Conservation (phyloP, 1,140 invertebrate species). For the Hirudo medicinalis region DNA sequence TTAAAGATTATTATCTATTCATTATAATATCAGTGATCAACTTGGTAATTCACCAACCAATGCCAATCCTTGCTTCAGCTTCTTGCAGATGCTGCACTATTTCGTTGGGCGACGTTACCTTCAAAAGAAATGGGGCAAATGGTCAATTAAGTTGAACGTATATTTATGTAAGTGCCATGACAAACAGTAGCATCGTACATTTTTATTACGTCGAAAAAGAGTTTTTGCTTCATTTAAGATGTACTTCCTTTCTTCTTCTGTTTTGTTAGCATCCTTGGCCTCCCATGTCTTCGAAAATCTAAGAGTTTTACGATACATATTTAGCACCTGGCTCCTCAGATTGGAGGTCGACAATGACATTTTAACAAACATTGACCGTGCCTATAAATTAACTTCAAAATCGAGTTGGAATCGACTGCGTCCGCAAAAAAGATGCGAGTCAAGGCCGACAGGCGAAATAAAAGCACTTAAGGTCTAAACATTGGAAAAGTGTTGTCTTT, state of each 20-base stretch:
- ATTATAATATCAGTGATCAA: background rate
- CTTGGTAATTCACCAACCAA: background rate
- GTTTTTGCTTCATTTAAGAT: background rate
- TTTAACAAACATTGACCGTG: too few species aligned
- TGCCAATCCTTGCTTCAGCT: conserved; percentile 6
- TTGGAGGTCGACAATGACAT: background rate
- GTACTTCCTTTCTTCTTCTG: conserved; percentile 1
- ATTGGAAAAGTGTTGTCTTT: too few species aligned
- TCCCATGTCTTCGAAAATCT: background rate
- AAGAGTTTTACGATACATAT: background rate
- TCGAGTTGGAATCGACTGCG: too few species aligned
- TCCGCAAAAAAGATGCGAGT: too few species aligned
- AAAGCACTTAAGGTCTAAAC: too few species aligned
- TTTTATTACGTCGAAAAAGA: conserved; percentile 6
- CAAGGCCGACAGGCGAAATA: too few species aligned
- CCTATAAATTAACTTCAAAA: too few species aligned
- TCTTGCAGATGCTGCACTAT: background rate
- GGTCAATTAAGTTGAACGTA: background rate
- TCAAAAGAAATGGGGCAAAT: background rate
- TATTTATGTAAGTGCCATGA: too few species aligned
- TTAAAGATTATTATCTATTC: background rate
- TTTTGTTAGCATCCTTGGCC: background rate
- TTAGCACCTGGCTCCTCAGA: background rate
- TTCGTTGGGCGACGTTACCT: background rate
- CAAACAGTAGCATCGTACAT: background rate